Percentiles rank a stretch among this genome's conserved stretches.
These are phyloP conservation scores for Dysmachus trigonus DNA, from an alignment of 2,888 invertebrate genomes.

Conservation along the genomic window DNA sequence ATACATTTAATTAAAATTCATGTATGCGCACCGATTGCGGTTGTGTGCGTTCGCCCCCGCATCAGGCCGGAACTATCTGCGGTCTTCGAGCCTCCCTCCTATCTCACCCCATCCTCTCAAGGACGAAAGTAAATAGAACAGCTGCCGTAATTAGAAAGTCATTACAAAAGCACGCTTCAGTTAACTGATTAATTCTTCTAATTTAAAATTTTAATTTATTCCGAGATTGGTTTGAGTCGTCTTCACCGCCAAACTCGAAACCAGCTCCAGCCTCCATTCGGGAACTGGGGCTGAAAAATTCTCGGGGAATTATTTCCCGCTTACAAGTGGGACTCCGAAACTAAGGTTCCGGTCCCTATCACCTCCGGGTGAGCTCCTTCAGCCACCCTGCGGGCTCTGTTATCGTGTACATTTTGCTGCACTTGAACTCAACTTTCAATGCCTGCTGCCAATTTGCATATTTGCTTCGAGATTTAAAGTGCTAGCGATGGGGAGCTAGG, in stretches of 20 bases:
- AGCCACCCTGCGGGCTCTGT: neutral
- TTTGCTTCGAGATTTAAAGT: neutral
- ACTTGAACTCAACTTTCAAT: neutral
- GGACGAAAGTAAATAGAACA: constrained; percentile 32
- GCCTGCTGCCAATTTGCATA: neutral
- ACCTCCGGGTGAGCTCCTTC: neutral
- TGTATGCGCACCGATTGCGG: constrained; percentile 20
- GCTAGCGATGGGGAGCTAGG: neutral
- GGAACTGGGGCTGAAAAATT: neutral
- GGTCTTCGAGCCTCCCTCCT: neutral
- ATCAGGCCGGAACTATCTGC: neutral
- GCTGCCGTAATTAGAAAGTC: constrained; percentile 48
- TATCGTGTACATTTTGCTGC: neutral
- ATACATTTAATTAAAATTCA: constrained; percentile 45
- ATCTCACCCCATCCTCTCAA: neutral
- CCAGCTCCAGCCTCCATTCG: neutral
- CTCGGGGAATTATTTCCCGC: constrained; percentile 8
- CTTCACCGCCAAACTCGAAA: neutral
- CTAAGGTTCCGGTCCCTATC: neutral
- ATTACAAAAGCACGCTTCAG: constrained; percentile 47
- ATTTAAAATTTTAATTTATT: constrained; percentile 49
- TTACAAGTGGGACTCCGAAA: neutral
- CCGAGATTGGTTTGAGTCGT: constrained; percentile 43
- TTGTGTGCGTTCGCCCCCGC: neutral
- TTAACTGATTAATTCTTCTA: constrained; percentile 47